Conservation (phyloP, 2,113 vertebrate genomes). For the Pagrus major region DNA sequence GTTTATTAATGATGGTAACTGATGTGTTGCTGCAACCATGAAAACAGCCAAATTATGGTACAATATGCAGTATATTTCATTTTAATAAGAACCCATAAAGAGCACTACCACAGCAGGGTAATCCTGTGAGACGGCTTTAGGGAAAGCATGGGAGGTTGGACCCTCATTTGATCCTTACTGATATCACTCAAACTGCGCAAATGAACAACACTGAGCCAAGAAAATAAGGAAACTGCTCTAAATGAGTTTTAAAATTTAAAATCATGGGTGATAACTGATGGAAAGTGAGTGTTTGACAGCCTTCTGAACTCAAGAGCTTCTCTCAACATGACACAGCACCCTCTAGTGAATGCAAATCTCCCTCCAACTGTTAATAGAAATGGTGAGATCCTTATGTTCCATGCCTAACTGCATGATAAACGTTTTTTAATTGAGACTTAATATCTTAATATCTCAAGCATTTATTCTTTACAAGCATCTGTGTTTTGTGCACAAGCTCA, state of each 20-base stretch:
- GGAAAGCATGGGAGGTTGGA: not conserved
- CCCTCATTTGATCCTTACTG: not conserved
- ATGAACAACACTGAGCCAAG: not conserved
- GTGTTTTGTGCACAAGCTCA: not conserved
- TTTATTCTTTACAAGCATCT: not conserved
- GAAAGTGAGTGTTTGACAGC: not conserved
- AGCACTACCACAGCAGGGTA: not conserved
- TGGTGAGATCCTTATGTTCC: not conserved
- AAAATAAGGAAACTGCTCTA: not conserved
- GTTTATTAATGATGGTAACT: too few relatives aligned
- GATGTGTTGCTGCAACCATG: too few relatives aligned
- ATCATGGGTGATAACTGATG: not conserved
- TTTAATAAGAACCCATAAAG: not conserved
- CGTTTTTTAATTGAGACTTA: not conserved
- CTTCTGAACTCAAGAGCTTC: not conserved
- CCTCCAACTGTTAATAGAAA: not conserved
- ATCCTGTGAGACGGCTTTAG: not conserved
- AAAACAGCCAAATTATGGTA: not conserved
- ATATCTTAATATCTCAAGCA: not conserved
- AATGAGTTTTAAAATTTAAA: not conserved
- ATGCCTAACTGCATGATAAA: not conserved
- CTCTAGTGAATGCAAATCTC: conserved; percentile 9
- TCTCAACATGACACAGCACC: conserved; percentile 11
- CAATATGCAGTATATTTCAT: not conserved
- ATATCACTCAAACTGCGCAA: not conserved